phyloP scores from a whole-genome alignment of 1,140 invertebrate genomes.

The Elymnias hypermnestra region DNA sequence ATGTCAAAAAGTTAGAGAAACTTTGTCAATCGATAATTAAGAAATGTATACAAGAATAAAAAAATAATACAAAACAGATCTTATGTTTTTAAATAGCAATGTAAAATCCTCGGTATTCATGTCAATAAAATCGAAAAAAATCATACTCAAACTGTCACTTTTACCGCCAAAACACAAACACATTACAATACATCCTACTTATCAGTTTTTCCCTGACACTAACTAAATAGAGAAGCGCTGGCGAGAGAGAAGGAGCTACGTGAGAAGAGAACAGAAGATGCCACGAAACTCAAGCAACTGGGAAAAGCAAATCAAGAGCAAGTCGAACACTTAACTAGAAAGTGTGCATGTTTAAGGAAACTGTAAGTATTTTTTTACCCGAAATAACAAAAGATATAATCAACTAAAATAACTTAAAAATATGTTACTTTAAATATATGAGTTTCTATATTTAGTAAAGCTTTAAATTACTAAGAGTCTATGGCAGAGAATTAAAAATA shows the following conservation, averaged over 20 bases:
- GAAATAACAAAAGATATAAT: no score
- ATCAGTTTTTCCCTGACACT: slow-evolving; percentile 43
- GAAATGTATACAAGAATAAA: background rate
- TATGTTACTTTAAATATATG: no score
- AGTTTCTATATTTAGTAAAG: no score
- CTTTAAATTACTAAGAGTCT: no score
- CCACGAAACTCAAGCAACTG: slow-evolving; percentile 41
- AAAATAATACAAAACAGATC: background rate
- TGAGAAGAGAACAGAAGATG: slow-evolving; percentile 54
- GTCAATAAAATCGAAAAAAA: no score
- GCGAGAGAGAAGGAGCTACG: slow-evolving; percentile 55
- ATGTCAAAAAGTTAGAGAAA: no score
- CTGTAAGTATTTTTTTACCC: slow-evolving; percentile 65
- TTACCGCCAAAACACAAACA: slow-evolving; percentile 1
- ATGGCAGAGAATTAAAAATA: no score
- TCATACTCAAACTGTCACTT: background rate
- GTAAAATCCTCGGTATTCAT: no score
- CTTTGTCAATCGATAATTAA: no score
- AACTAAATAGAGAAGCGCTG: slow-evolving; percentile 64
- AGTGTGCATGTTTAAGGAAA: slow-evolving; percentile 70
- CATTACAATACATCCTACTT: slow-evolving; percentile 20
- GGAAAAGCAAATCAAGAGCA: slow-evolving; percentile 53
- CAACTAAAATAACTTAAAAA: no score
- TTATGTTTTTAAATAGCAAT: no score
- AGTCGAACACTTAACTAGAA: slow-evolving; percentile 69